Conservation (phyloP, 2,113 vertebrate species). For the Acinonyx jubatus region DNA sequence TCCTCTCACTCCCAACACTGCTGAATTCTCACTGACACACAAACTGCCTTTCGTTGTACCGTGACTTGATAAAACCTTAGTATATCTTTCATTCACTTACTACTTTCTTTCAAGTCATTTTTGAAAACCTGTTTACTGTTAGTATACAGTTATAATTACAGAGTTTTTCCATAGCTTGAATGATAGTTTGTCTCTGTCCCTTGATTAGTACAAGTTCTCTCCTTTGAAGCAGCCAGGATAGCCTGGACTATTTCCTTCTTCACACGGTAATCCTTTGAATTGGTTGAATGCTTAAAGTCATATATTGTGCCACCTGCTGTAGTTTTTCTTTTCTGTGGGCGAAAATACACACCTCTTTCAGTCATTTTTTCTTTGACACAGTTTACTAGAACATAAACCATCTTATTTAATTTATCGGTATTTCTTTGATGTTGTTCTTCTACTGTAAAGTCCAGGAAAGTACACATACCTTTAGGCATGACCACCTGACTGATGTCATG, state of each 20-base stretch:
- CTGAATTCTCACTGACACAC: not conserved
- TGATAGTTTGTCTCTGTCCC: not conserved
- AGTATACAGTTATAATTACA: not conserved
- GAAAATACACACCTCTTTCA: not conserved
- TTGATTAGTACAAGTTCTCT: not conserved
- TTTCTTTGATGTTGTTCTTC: not conserved
- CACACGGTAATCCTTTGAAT: not conserved
- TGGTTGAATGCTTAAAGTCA: not conserved
- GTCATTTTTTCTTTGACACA: not conserved
- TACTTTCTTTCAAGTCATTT: not conserved
- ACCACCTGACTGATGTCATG: not conserved
- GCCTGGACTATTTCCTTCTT: not conserved
- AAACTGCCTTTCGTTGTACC: not conserved
- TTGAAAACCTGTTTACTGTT: not conserved
- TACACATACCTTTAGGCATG: not conserved
- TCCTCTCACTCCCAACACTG: not conserved
- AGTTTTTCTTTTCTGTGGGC: not conserved
- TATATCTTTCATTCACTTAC: not conserved
- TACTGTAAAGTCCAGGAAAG: not conserved
- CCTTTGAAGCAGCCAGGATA: not conserved
- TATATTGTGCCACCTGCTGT: not conserved
- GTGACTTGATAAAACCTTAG: not conserved
- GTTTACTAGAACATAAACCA: not conserved
- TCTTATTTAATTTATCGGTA: not conserved
- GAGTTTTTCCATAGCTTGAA: not conserved